Evolutionary conservation across 1,140 invertebrate species (phyloP).

Genomic region (Camponotus vicinus): DNA sequence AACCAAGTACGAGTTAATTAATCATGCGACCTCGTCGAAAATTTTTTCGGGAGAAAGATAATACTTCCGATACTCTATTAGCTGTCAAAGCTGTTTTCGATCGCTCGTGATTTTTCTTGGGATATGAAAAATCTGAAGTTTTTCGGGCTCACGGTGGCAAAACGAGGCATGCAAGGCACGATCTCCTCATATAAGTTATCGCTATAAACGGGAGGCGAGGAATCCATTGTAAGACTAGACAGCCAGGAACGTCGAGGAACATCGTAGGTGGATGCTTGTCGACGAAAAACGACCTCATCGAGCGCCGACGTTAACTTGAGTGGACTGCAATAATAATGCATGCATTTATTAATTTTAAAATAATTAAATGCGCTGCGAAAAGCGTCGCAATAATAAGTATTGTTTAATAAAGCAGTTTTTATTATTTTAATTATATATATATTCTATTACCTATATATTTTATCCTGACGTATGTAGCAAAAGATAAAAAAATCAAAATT

Average conservation of each 20-base stretch:
- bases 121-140: constrained; percentile 38
- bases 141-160: constrained; percentile 65
- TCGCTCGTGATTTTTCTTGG: constrained; percentile 4
- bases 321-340: background rate
- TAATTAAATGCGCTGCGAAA: background rate
- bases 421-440: background rate
- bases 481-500: background rate
- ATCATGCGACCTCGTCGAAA: background rate
- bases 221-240: background rate
- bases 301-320: background rate
- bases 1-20: background rate
- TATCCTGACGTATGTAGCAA: background rate
- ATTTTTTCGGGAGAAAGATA: background rate
- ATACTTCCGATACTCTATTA: background rate
- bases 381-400: background rate
- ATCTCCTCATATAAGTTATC: background rate
- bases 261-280: constrained; percentile 59
- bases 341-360: background rate
- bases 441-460: no score
- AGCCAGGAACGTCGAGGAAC: constrained; percentile 32
- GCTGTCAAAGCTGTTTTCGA: background rate
- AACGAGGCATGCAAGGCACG: constrained; percentile 26
- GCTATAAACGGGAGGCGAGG: constrained; percentile 30
- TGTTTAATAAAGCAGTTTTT: background rate
- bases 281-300: constrained; percentile 1